Conservation (phyloP, 2,888 invertebrate genomes). For the Drosophila lacicola region DNA sequence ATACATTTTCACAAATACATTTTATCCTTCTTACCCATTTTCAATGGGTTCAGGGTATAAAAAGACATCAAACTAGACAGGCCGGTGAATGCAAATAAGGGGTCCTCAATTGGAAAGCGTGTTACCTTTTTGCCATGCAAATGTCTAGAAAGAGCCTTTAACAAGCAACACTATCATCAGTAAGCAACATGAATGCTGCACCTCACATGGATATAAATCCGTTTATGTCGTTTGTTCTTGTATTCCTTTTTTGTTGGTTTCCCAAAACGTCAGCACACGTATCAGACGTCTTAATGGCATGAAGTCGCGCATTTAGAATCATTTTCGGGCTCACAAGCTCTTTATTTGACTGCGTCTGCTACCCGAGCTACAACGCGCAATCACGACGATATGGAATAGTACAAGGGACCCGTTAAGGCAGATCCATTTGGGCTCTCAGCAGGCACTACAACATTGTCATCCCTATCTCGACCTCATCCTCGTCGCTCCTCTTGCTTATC, state of each 20-base stretch:
- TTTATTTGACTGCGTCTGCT: slow-evolving; percentile 97
- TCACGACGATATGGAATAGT: slow-evolving; percentile 94
- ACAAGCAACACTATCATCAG: slow-evolving; percentile 14
- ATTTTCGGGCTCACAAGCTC: slow-evolving; percentile 96
- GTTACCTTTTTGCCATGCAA: slow-evolving; percentile 61
- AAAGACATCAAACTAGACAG: slow-evolving; percentile 46
- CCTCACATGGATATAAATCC: slow-evolving; percentile 38
- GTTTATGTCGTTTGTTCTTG: slow-evolving; percentile 41
- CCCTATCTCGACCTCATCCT: slow-evolving; percentile 54
- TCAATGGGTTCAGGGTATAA: slow-evolving; percentile 21
- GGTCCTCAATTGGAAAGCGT: slow-evolving; percentile 42
- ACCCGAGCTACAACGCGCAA: slow-evolving; percentile 94
- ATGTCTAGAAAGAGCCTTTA: slow-evolving; percentile 44
- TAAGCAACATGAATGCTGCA: slow-evolving; percentile 19
- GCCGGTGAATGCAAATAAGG: slow-evolving; percentile 15
- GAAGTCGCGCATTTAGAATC: slow-evolving; percentile 96
- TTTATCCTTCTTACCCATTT: no score
- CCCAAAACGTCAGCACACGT: slow-evolving; percentile 4
- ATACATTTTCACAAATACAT: no score
- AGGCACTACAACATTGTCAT: slow-evolving; percentile 68
- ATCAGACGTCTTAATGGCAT: slow-evolving; percentile 87
- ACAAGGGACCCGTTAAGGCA: slow-evolving; percentile 94
- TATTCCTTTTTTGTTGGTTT: slow-evolving; percentile 18
- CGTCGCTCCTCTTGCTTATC: slow-evolving; percentile 80
- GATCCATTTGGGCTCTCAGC: slow-evolving; percentile 88